phyloP scores from a whole-genome alignment of 2,888 invertebrate genomes.

The Nasonovia ribisnigri region DNA sequence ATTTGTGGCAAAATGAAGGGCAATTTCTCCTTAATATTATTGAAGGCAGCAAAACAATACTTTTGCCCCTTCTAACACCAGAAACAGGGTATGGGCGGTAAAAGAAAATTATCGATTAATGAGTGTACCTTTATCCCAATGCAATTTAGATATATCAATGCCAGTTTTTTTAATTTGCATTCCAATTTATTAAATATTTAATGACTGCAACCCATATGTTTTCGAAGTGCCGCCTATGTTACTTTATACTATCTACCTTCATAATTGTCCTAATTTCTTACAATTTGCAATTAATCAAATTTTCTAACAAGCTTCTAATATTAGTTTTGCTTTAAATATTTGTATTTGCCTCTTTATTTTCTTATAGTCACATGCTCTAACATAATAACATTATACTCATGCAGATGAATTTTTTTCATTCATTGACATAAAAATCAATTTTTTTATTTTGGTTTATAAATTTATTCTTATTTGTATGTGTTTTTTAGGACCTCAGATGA shows the following conservation, averaged over 20 bases:
- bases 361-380: background rate
- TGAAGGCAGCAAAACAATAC: background rate
- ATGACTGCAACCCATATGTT: background rate
- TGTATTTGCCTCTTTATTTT: background rate
- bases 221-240: background rate
- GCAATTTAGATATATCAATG: background rate
- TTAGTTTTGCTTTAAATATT: background rate
- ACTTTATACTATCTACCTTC: background rate
- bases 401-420: background rate
- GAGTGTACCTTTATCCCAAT: background rate
- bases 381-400: background rate
- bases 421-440: background rate
- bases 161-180: background rate
- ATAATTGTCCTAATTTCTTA: background rate
- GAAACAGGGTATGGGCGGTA: background rate
- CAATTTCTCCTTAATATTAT: background rate
- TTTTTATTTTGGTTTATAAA: background rate
- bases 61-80: background rate
- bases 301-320: background rate
- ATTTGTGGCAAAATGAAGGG: too few species aligned
- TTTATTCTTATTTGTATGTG: background rate
- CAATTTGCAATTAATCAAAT: background rate
- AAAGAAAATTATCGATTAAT: background rate
- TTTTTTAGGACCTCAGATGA: conserved; percentile 19
- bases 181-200: background rate